Percentiles rank a stretch among this genome's conserved stretches.
These are phyloP conservation scores for Sylvia borin DNA, from an alignment of 2,797 vertebrate genomes.

Conservation along the genomic window DNA sequence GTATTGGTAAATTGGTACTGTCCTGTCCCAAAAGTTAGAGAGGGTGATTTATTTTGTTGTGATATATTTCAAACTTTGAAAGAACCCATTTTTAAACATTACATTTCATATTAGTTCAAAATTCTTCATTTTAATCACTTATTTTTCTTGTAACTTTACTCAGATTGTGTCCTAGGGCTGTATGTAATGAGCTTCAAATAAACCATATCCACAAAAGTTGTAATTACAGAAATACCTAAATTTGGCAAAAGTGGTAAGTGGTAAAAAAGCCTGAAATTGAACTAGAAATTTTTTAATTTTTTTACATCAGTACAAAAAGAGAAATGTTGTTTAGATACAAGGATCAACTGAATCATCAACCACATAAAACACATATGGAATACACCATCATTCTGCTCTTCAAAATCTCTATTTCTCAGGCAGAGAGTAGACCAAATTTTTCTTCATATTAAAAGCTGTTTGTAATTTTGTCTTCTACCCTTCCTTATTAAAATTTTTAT, in stretches of 20 bases:
- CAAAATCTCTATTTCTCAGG: neutral
- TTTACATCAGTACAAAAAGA: neutral
- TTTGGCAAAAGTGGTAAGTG: neutral
- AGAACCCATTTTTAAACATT: neutral
- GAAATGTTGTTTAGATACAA: neutral
- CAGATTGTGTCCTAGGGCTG: neutral
- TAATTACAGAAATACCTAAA: neutral
- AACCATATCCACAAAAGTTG: neutral
- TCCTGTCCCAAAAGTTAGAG: neutral
- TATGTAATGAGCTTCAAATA: neutral
- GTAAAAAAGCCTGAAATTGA: neutral
- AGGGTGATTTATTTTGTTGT: neutral
- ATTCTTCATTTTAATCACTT: neutral
- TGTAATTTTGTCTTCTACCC: neutral
- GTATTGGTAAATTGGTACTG: neutral
- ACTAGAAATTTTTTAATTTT: neutral
- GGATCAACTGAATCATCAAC: neutral
- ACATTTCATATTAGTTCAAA: neutral
- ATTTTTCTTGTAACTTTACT: neutral
- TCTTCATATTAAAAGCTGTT: neutral
- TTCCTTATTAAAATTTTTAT: neutral
- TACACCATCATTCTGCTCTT: neutral
- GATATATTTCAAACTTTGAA: neutral
- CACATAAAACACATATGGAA: neutral
- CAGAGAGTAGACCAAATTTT: neutral